Percentiles rank a stretch among this genome's conserved stretches.
Conservation (phyloP, 2,888 invertebrate genomes). For the Tinea semifulvella region DNA sequence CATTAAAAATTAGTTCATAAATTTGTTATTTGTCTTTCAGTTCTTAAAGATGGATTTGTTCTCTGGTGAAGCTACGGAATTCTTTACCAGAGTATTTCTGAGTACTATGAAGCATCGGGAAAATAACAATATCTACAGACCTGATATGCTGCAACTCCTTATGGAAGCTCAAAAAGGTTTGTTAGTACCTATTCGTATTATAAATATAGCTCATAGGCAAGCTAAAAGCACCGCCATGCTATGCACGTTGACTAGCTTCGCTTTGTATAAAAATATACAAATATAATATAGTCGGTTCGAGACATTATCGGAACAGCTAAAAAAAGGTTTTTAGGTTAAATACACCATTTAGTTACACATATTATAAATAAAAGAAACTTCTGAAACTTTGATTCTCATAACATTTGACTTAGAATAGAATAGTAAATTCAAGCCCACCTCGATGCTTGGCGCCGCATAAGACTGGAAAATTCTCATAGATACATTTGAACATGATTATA, state of each 20-base stretch:
- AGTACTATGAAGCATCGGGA: constrained; percentile 51
- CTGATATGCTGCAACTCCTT: constrained; percentile 64
- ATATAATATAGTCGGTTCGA: background rate
- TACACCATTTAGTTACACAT: too few relatives aligned
- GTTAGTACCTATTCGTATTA: background rate
- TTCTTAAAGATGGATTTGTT: constrained; percentile 35
- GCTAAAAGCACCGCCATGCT: too few relatives aligned
- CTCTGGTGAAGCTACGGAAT: constrained; percentile 29
- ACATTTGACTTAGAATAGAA: too few relatives aligned
- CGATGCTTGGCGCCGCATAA: too few relatives aligned
- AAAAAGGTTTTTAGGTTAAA: background rate
- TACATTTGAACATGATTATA: too few relatives aligned
- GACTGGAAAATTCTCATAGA: too few relatives aligned
- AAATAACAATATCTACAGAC: constrained; percentile 46
- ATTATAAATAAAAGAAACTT: too few relatives aligned
- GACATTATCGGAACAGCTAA: background rate
- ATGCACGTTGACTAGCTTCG: too few relatives aligned
- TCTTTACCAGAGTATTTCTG: constrained; percentile 44
- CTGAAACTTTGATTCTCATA: too few relatives aligned
- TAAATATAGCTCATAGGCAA: too few relatives aligned
- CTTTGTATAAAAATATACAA: background rate
- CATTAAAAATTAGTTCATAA: too few relatives aligned
- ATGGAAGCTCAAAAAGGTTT: constrained; percentile 51
- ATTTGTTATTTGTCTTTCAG: constrained; percentile 21
- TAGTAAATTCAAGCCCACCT: too few relatives aligned